Evolutionary conservation across 2,888 invertebrate species (phyloP), one percentile per base, ranked within the genome.

Genomic region (Bedellia somnulentella): DNA sequence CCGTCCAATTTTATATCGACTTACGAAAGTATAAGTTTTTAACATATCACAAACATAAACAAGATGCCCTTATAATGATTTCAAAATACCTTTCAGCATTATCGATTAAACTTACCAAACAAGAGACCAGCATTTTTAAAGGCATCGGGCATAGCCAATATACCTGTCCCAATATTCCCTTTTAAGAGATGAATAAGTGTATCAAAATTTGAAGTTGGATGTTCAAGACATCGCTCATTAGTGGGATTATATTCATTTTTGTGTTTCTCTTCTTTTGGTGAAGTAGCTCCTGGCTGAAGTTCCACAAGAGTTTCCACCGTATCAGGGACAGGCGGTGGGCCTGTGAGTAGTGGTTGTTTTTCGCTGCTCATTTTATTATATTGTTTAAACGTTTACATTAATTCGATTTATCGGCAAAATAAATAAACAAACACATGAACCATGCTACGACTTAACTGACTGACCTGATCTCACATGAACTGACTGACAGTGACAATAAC

Each of bases 141-240:
- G 10, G 94, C 95, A 66, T 93, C 86, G 3, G 98, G 97, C 90
- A 99, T 93, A 5, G 98, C 97, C 41, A 98, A 73, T 43, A 98
- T 94, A 3, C 98, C 98, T 1, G 97, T 96, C 5, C 96, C 96
- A 38, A 83, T 80, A 45, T 86, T 86, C 15, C 85, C 86, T 57
- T 87, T 87, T 21, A 87, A 60, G 37, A 87, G 63, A 52, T 86
- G 86, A 41, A 87, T 82, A 57, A 87, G 76, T 2, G 89, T 88
- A 49, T 88, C 87, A 43, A 85, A 78, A 64, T 88, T 92, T 39
- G 89, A 87, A 3, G 89, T 89, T 1, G 89, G 89, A 60, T 89
- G 84, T 47, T 87, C 87, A 43, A 89, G 57, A 33, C 80, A 78
- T 44, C 89, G 76, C 52, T 87, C 85, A 11, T 81, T 64, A 8